Conservation (phyloP, 2,113 vertebrate species). For the Cynocephalus volans region DNA sequence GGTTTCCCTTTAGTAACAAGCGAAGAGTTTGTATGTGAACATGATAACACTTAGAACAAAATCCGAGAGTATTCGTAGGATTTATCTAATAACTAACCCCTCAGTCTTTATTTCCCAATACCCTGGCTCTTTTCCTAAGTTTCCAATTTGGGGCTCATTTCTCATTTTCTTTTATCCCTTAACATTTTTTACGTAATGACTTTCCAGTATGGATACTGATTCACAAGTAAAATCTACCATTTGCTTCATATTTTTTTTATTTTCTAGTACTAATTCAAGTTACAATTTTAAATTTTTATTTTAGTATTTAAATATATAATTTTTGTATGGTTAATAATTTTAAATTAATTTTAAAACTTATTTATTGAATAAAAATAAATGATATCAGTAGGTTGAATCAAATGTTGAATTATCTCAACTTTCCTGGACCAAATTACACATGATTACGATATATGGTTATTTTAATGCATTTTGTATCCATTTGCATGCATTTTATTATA, state of each 20-base stretch:
- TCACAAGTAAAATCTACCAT: neutral
- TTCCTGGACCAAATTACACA: neutral
- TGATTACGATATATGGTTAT: neutral
- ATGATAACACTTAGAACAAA: neutral
- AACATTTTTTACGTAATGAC: neutral
- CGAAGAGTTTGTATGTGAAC: rapidly evolving
- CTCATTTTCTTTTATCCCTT: neutral
- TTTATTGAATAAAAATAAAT: neutral
- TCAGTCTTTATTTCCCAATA: neutral
- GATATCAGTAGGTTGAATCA: neutral
- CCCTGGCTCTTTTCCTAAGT: neutral
- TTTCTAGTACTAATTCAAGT: neutral
- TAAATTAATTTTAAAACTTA: neutral
- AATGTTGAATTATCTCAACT: neutral
- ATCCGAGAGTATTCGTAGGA: neutral
- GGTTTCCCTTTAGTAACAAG: neutral
- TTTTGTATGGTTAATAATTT: neutral
- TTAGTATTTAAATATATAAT: neutral
- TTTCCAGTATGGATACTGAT: neutral
- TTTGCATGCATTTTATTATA: neutral
- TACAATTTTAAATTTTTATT: neutral
- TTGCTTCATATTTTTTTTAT: neutral
- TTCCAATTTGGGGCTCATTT: neutral
- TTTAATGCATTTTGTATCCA: neutral
- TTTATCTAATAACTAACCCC: neutral